A percentile compares a stretch with the other conserved stretches of the same genome.
Evolutionary conservation across 2,113 vertebrate genomes (phyloP).

Genomic region (Rhinogobius similis): DNA sequence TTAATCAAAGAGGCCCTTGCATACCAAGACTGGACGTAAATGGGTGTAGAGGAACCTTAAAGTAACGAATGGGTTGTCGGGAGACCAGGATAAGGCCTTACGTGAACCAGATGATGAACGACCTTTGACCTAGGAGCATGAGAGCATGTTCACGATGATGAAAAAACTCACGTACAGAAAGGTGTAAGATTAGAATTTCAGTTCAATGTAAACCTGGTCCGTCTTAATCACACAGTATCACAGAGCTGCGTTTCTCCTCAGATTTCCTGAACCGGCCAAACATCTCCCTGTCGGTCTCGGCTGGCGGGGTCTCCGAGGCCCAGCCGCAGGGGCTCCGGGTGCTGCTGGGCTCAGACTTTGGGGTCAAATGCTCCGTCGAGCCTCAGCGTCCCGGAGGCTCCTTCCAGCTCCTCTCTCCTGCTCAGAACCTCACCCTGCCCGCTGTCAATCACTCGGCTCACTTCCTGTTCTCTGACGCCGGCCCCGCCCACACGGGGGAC

Average conservation of each 20-base stretch:
- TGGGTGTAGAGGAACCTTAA: too few relatives aligned
- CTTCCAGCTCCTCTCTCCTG: conserved; percentile 24
- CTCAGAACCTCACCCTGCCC: neutral
- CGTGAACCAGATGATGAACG: too few relatives aligned
- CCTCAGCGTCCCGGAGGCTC: conserved; percentile 24
- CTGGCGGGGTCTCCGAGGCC: neutral
- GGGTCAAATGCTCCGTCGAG: conserved; percentile 10
- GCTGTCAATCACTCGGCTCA: neutral
- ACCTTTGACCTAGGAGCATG: too few relatives aligned
- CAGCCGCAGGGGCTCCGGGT: neutral
- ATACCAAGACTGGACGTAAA: too few relatives aligned
- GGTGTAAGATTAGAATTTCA: too few relatives aligned
- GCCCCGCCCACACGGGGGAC: neutral
- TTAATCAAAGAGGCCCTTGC: too few relatives aligned
- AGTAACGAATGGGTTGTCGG: too few relatives aligned
- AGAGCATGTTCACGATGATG: too few relatives aligned
- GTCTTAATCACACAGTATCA: too few relatives aligned
- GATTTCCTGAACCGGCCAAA: conserved; percentile 4
- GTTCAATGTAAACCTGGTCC: too few relatives aligned
- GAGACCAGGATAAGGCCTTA: too few relatives aligned
- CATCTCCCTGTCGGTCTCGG: neutral
- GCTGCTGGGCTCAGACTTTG: conserved; percentile 13
- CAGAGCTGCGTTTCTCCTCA: neutral
- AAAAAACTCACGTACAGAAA: too few relatives aligned
- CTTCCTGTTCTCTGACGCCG: neutral